phyloP scores from a whole-genome alignment of 2,888 invertebrate species.

The Biston betularia region DNA sequence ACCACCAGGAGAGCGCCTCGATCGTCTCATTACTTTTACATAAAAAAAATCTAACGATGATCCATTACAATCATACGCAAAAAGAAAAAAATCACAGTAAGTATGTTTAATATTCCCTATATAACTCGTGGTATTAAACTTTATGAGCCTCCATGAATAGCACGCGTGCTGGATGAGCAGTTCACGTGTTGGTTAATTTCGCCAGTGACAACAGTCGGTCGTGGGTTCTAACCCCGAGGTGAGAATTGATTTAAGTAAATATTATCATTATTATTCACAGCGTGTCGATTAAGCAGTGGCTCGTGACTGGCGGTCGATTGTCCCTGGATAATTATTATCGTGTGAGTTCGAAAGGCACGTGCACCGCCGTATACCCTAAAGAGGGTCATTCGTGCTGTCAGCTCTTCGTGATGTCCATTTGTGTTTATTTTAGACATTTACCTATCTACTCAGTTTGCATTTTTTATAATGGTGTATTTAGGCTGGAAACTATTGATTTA shows the following conservation, averaged over 20 bases:
- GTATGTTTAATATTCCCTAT: not conserved
- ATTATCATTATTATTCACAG: slow-evolving; percentile 73
- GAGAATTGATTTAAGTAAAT: slow-evolving; percentile 51
- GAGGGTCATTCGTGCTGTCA: slow-evolving; percentile 73
- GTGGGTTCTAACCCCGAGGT: slow-evolving; percentile 31
- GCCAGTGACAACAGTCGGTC: slow-evolving; percentile 26
- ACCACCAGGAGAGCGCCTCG: no score
- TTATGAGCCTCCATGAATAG: slow-evolving; percentile 14
- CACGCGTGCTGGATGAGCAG: slow-evolving; percentile 7
- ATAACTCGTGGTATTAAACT: slow-evolving; percentile 51
- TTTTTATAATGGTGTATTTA: not conserved
- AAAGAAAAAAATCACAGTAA: no score
- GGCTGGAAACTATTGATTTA: not conserved
- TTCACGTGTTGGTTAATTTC: slow-evolving; percentile 24
- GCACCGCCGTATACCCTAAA: slow-evolving; percentile 67
- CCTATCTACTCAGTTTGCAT: not conserved
- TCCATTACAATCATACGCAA: no score
- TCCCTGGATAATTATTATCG: slow-evolving; percentile 72
- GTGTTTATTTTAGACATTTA: slow-evolving; percentile 11
- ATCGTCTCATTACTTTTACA: no score
- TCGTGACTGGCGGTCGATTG: slow-evolving; percentile 80
- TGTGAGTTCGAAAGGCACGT: slow-evolving; percentile 74
- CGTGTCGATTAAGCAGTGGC: slow-evolving; percentile 62
- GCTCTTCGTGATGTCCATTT: slow-evolving; percentile 54
- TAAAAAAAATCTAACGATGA: no score